Percentiles rank a stretch among this genome's conserved stretches.
phyloP scores from a whole-genome alignment of 2,113 vertebrate species.

The Saimiri boliviensis region DNA sequence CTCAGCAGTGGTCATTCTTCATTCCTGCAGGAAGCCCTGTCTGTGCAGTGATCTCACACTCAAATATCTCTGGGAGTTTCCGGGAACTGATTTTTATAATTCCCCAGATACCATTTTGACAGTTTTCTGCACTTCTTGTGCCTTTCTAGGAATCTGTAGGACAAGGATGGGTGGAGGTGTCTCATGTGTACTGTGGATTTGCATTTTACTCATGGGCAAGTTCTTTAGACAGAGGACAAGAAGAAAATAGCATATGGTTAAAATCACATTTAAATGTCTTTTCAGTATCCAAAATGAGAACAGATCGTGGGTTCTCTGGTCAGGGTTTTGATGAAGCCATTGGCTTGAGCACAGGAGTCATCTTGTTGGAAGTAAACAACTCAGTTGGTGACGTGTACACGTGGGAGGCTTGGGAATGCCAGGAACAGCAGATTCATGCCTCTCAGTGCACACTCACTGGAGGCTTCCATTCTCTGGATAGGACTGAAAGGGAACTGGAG shows the following conservation, averaged over 20 bases:
- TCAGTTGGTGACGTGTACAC: accelerated
- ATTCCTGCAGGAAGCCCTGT: neutral
- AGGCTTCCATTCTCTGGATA: neutral
- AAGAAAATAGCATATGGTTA: neutral
- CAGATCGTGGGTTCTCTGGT: neutral
- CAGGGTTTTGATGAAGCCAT: neutral
- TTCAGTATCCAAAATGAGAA: neutral
- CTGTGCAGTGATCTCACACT: neutral
- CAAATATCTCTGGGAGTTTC: neutral
- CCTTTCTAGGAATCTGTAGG: neutral
- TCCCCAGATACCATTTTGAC: neutral
- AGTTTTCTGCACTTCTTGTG: neutral
- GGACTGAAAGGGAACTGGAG: neutral
- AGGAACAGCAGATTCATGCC: neutral
- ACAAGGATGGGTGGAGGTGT: accelerated
- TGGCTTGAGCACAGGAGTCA: neutral
- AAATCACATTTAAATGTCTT: neutral
- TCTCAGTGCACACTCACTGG: too few species aligned
- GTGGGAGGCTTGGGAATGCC: accelerated
- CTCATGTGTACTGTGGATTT: neutral
- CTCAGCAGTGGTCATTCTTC: accelerated
- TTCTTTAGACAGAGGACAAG: neutral
- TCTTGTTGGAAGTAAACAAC: neutral
- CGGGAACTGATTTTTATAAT: too few species aligned
- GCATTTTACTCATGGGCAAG: neutral